A percentile compares a stretch with the other conserved stretches of the same genome.
These are phyloP conservation scores for Thalassaphorura encarpata DNA, from an alignment of 1,140 invertebrate genomes.

Conservation along the genomic window DNA sequence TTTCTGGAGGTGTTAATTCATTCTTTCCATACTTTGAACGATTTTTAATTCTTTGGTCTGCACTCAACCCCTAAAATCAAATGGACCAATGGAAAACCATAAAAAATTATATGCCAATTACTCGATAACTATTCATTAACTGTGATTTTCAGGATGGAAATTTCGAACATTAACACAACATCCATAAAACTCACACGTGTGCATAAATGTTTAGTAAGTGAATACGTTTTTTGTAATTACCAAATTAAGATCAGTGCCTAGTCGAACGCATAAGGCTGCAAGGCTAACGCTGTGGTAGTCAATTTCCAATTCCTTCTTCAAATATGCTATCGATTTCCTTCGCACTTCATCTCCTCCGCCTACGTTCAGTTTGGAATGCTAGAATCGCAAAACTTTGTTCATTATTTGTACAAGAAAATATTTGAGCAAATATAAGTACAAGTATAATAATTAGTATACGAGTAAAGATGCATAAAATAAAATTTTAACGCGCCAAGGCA, in stretches of 20 bases:
- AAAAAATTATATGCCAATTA: too few relatives aligned
- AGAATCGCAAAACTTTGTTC: background rate
- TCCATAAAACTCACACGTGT: too few relatives aligned
- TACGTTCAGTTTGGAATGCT: constrained; percentile 12
- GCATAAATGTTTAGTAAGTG: background rate
- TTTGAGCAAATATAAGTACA: background rate
- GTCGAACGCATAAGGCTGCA: constrained; percentile 89
- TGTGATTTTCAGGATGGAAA: too few relatives aligned
- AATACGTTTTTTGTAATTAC: constrained; percentile 44
- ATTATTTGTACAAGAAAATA: constrained; percentile 4
- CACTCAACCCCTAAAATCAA: constrained; percentile 68
- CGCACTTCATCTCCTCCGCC: constrained; percentile 9
- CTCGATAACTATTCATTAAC: background rate
- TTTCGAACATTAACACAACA: too few relatives aligned
- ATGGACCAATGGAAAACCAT: too few relatives aligned
- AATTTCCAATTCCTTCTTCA: constrained; percentile 96
- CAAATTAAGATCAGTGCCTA: constrained; percentile 89
- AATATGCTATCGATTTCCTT: constrained; percentile 40
- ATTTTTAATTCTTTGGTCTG: constrained; percentile 85
- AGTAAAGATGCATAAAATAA: background rate
- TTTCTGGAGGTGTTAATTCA: constrained; percentile 86
- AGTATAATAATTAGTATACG: background rate
- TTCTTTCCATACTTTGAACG: constrained; percentile 91
- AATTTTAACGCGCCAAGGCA: background rate
- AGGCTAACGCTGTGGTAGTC: constrained; percentile 95